Evolutionary conservation across 2,797 vertebrate genomes (phyloP), one percentile per base, ranked within the genome.

Genomic region (Melanotaenia maccullochi): DNA sequence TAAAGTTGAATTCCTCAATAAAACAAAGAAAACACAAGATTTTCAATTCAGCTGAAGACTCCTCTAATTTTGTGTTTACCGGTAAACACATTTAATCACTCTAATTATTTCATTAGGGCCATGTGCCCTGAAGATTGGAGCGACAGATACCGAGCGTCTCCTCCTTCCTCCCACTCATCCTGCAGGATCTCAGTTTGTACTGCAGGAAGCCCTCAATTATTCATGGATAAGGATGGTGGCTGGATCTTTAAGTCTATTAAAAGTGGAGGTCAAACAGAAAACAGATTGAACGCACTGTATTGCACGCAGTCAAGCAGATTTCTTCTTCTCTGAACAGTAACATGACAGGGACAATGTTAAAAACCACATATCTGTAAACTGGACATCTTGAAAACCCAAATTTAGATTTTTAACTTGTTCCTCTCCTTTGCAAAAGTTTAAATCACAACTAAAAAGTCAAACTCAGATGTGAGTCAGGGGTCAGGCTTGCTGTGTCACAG

Each of bases 171-270:
- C 65, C 55, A 68, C 77, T 76, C 78, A 60, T 69, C 79, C 67
- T 83, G 76, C 78, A 73, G 79, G 69, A 83, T 83, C 78, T 81
- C 70, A 32, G 78, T 59, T 74, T 76, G 44, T 79, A 65, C 69
- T 20, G 16, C 56, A 30, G 82, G 82, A 89, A 84, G 74, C 60
- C 71, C 76, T 89, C 76, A 79, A 92, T 93, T 91, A 92, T 90
- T 92, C 84, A 89, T 83, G 35, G 71, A 44, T 52, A 24, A 83
- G 59, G 82, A 87, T 67, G 68, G 78, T 71, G 78, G 76, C 78
- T 79, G 52, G 72, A 78, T 80, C 79, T 78, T 83, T 86, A 81
- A 78, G 74, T 63, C 79, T 80, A 83, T 87, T 88, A 87, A 88
- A 85, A 86, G 78, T 82, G 75, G 86, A 90, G 84, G 83, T 90